Conservation (phyloP, 2,797 vertebrate species). For the Pangasius macronema region DNA sequence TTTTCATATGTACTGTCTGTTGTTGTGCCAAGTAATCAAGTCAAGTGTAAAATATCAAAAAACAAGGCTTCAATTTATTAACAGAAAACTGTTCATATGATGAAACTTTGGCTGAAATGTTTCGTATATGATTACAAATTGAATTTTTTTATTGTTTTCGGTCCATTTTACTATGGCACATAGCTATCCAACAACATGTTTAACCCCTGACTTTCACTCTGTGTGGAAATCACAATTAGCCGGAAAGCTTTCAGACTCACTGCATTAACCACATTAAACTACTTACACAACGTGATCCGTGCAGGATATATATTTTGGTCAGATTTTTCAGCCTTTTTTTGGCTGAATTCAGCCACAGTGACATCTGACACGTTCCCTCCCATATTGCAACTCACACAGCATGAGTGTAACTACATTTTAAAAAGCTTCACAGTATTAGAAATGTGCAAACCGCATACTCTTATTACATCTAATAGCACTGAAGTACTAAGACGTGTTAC, state of each 20-base stretch:
- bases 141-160: not conserved
- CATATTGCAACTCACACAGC: not conserved
- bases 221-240: not conserved
- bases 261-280: not conserved
- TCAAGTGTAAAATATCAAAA: not conserved
- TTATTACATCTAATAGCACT: not conserved
- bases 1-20: not conserved
- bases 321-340: not conserved
- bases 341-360: not conserved
- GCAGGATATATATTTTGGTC: not conserved
- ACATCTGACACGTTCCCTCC: not conserved
- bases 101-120: not conserved
- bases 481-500: not conserved
- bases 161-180: not conserved
- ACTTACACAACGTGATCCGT: not conserved
- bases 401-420: not conserved
- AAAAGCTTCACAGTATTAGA: not conserved
- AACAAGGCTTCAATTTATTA: not conserved
- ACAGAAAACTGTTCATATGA: not conserved
- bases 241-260: not conserved
- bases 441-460: not conserved
- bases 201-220: not conserved
- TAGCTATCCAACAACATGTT: not conserved
- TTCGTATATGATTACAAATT: not conserved
- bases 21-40: conserved; percentile 19